phyloP scores from a whole-genome alignment of 2,888 invertebrate species.

The Drosophila mayaguana region DNA sequence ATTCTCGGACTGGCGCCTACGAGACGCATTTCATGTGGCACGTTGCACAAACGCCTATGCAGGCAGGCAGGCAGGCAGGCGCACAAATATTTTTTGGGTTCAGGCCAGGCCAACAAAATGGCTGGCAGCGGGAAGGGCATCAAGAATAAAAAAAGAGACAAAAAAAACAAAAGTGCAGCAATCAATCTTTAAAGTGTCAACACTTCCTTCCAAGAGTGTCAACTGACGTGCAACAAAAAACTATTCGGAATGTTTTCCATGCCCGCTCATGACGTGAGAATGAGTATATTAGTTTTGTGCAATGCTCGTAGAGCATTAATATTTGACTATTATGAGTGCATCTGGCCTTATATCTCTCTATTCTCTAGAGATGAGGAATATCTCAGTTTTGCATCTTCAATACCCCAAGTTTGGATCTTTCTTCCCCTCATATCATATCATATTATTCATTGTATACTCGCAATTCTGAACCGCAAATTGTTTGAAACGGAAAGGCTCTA shows the following conservation, averaged over 20 bases:
- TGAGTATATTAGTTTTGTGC: neutral
- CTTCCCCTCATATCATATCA: neutral
- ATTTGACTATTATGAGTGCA: neutral
- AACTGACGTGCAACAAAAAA: conserved; percentile 45
- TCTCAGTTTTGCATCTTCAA: neutral
- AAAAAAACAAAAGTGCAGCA: conserved; percentile 47
- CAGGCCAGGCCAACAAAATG: conserved; percentile 9
- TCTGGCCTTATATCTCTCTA: no score
- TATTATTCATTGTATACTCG: neutral
- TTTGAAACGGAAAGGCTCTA: conserved; percentile 4
- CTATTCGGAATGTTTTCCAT: conserved; percentile 19
- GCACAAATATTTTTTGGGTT: conserved; percentile 37
- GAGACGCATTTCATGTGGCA: conserved; percentile 55
- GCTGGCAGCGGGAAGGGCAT: neutral
- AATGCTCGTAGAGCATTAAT: neutral
- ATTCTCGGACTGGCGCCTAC: conserved; percentile 62
- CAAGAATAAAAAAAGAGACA: conserved; percentile 36
- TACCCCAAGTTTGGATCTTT: neutral
- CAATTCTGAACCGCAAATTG: neutral
- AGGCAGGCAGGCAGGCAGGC: neutral
- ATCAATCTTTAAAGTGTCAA: conserved; percentile 73
- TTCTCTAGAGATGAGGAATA: neutral
- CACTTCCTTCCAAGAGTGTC: conserved; percentile 47
- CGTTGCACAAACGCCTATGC: conserved; percentile 37
- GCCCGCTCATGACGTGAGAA: neutral